Conservation (phyloP, 2,797 vertebrate genomes). For the Chaetodon trifasciatus region DNA sequence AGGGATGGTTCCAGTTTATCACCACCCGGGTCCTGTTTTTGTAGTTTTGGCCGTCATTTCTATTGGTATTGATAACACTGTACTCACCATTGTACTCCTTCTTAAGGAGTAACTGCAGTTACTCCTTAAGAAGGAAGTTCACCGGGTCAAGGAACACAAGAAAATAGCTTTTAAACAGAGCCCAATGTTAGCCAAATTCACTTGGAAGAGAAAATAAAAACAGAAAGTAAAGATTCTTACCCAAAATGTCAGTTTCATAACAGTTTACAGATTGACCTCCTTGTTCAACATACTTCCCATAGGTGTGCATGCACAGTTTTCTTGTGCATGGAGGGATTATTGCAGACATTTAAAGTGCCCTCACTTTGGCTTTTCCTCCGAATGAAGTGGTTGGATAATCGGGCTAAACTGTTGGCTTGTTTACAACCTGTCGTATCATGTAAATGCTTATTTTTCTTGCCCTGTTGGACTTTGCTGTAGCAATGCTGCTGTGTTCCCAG, state of each 20-base stretch:
- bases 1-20: not conserved
- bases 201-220: not conserved
- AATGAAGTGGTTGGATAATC: conserved; percentile 7
- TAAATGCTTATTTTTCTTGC: not conserved
- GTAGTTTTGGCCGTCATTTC: not conserved
- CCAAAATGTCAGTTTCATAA: not conserved
- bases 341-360: not conserved
- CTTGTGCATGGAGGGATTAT: not conserved
- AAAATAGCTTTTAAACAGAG: not conserved
- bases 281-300: not conserved
- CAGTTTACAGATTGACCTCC: not conserved
- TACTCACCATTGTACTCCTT: no score
- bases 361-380: not conserved
- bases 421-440: not conserved
- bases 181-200: not conserved
- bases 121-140: not conserved
- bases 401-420: not conserved
- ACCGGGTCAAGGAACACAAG: not conserved
- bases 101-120: not conserved
- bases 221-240: not conserved
- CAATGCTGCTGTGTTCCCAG: not conserved
- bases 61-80: not conserved
- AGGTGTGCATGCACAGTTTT: not conserved
- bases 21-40: not conserved
- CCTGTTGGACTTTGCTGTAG: not conserved